A percentile compares a stretch with the other conserved stretches of the same genome.
Evolutionary conservation across 2,113 vertebrate species (phyloP).

Genomic region (Sorex araneus): DNA sequence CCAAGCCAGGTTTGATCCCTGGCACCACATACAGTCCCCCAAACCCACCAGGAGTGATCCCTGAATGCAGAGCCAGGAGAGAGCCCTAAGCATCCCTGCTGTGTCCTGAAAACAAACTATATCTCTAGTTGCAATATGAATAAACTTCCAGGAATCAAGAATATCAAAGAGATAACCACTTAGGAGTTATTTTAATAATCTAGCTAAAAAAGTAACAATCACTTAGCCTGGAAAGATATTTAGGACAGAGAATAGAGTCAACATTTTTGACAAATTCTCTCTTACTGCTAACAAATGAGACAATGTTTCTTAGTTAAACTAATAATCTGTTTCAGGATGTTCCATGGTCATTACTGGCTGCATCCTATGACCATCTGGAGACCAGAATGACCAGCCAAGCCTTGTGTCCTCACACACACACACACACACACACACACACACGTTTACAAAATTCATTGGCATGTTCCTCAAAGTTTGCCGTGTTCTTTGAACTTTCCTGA

Average conservation of each 20-base stretch:
- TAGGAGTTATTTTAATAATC: not conserved
- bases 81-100: no score
- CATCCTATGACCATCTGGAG: conserved; percentile 72
- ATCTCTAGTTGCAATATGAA: not conserved
- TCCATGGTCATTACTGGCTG: conserved; percentile 75
- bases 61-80: no score
- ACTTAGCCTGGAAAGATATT: not conserved
- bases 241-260: conserved; percentile 22
- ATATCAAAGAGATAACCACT: conserved; percentile 1
- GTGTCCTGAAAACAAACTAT: not conserved
- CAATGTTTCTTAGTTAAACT: conserved; percentile 67
- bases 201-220: not conserved
- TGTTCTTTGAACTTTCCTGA: conserved; percentile 67
- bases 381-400: conserved; percentile 62
- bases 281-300: conserved; percentile 65
- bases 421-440: conserved; percentile 71
- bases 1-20: no score
- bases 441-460: conserved; percentile 73
- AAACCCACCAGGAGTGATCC: no score
- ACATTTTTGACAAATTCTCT: conserved; percentile 65
- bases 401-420: conserved; percentile 66
- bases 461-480: conserved; percentile 40
- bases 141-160: conserved; percentile 20
- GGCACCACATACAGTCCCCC: no score
- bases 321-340: conserved; percentile 72